Evolutionary conservation across 2,797 vertebrate genomes (phyloP).

Genomic region (Acanthopagrus latus): DNA sequence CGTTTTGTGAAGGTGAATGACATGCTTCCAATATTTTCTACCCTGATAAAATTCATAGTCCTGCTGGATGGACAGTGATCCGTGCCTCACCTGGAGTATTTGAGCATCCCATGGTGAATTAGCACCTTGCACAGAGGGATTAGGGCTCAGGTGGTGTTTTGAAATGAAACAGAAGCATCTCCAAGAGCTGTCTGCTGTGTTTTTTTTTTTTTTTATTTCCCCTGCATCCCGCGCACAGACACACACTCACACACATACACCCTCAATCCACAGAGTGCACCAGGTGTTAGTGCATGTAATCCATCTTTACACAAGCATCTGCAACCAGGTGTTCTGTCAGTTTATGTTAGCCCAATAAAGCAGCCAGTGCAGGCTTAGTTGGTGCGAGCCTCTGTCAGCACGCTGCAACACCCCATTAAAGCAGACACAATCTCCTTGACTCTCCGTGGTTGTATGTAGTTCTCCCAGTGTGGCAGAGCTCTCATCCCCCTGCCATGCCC

Average conservation of each 20-base stretch:
- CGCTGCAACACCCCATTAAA: constrained; percentile 60
- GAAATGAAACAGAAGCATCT: constrained; percentile 72
- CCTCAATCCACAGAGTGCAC: constrained; percentile 30
- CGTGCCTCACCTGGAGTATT: constrained; percentile 32
- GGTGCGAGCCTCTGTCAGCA: constrained; percentile 48
- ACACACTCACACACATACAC: constrained; percentile 26
- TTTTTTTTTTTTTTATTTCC: not conserved
- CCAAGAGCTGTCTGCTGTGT: constrained; percentile 57
- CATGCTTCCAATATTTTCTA: not conserved
- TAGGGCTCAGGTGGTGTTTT: constrained; percentile 77
- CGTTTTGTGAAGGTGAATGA: not conserved
- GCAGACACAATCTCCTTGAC: constrained; percentile 43
- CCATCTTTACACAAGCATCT: constrained; percentile 78
- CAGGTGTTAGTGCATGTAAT: constrained; percentile 79
- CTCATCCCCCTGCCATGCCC: constrained; percentile 51
- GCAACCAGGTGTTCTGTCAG: constrained; percentile 81
- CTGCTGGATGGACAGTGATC: constrained; percentile 41
- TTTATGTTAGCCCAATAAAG: constrained; percentile 75
- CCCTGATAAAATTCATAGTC: constrained; percentile 15
- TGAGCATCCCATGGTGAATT: constrained; percentile 59
- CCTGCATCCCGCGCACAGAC: constrained; percentile 5
- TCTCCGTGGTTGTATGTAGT: constrained; percentile 40
- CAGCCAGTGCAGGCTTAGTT: constrained; percentile 54
- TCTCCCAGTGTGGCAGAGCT: constrained; percentile 34
- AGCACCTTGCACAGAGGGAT: constrained; percentile 58